A percentile compares a stretch with the other conserved stretches of the same genome.
Conservation (phyloP, 2,888 invertebrate species). For the Hemistola chrysoprasaria region DNA sequence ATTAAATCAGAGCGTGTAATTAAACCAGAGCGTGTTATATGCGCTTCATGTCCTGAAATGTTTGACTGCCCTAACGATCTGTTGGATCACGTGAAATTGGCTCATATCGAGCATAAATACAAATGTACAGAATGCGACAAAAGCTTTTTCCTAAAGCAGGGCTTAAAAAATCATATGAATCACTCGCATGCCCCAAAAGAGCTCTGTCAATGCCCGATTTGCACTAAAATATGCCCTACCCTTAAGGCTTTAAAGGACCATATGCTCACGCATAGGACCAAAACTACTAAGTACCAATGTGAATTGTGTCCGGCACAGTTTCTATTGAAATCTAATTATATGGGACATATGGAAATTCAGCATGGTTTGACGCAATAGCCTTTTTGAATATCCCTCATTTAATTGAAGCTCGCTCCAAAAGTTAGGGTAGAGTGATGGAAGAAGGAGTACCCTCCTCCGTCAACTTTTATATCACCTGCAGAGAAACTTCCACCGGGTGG, state of each 20-base stretch:
- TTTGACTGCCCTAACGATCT: neutral
- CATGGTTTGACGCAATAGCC: too few relatives aligned
- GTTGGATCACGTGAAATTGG: neutral
- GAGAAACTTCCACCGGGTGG: too few relatives aligned
- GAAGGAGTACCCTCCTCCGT: too few relatives aligned
- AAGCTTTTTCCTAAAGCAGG: neutral
- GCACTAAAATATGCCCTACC: neutral
- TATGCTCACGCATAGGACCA: neutral
- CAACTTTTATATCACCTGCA: too few relatives aligned
- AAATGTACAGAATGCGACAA: neutral
- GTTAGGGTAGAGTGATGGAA: too few relatives aligned
- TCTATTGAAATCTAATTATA: neutral
- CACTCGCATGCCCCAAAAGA: too few relatives aligned
- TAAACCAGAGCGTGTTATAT: too few relatives aligned
- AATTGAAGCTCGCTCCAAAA: too few relatives aligned
- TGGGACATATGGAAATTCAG: too few relatives aligned
- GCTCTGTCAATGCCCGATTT: neutral
- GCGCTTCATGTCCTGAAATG: neutral
- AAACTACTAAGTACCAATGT: neutral
- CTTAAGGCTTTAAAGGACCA: neutral
- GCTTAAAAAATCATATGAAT: too few relatives aligned
- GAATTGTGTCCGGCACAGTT: conserved; percentile 2
- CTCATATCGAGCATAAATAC: neutral
- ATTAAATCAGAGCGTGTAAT: too few relatives aligned
- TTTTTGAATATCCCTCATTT: too few relatives aligned